Evolutionary conservation across 2,888 invertebrate genomes (phyloP), one percentile per base, ranked within the genome.

Genomic region (Parthenolecanium corni): DNA sequence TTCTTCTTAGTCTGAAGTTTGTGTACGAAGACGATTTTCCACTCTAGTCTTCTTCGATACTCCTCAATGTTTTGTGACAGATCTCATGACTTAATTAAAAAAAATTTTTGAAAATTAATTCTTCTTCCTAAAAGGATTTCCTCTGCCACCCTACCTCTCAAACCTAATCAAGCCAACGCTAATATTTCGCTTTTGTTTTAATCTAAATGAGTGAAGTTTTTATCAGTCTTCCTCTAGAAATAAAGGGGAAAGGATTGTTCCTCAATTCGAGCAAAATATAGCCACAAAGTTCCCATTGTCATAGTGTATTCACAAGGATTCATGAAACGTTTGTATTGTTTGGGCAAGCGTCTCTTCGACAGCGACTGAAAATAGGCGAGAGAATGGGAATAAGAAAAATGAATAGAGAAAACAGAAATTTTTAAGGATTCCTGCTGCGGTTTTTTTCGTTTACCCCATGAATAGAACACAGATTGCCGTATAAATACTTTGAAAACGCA

Each of bases 401-500:
- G 31, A 31, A 31, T 31, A 31, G 9, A 31, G 9, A 9, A 4
- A 31, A 31, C 31, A 31, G 31, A 31, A 31, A 36, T 52, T 23
- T 40, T n/a, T 18, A 14, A 40, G 38, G 40, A 53, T 40, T 53
- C 53, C 53, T 36, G 53, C 53, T 53, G 53, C 40, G 53, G 53
- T n/a, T 40, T n/a, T 18, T 31, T 38, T 23, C 40, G 53, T 53
- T 53, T 40, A 23, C 38, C 25, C n/a, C 1, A 52, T 24, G 40
- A 53, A 40, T 38, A 53, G 53, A 53, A 40, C 40, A 40, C 36
- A 53, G 53, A 53, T 53, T 53, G 53, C 53, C 53, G 23, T 53
- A 40, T 53, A 53, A 53, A 53, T 40, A 40, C 40, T 53, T 38
- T 53, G 53, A 53, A 53, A 53, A 53, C 23, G 53, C 40, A 38